These are phyloP conservation scores for Decapterus maruadsi DNA, from an alignment of 2,797 vertebrate genomes.

Conservation along the genomic window DNA sequence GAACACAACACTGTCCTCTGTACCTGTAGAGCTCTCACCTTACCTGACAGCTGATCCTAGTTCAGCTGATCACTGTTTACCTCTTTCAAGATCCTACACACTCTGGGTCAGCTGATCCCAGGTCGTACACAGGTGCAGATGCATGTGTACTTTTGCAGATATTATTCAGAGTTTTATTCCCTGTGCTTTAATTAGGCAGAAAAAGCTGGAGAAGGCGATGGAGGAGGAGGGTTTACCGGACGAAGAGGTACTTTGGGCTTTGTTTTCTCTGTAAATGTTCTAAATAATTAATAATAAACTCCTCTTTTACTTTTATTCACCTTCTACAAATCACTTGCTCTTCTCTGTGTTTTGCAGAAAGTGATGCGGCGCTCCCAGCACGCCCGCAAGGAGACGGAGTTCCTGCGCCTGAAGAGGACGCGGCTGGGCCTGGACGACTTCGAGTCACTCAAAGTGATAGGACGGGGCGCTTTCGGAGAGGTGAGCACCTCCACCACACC, in stretches of 20 bases:
- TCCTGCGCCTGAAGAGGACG: conserved; percentile 95
- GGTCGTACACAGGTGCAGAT: too few relatives aligned
- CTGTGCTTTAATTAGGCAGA: conserved; percentile 87
- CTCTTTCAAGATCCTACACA: neutral
- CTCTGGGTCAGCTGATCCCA: neutral
- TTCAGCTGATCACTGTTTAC: conserved; percentile 35
- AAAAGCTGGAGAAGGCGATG: conserved; percentile 98
- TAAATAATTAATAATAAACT: accelerated
- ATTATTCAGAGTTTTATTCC: too few relatives aligned
- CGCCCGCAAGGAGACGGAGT: conserved; percentile 97
- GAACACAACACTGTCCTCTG: conserved; percentile 27
- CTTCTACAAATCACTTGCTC: neutral
- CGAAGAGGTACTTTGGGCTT: conserved; percentile 89
- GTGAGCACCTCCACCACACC: conserved; percentile 70
- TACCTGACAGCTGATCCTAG: conserved; percentile 41
- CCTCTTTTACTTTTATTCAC: neutral
- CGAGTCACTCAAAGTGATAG: conserved; percentile 98
- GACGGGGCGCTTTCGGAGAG: conserved; percentile 98
- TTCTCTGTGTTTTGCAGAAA: conserved; percentile 85
- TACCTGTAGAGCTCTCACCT: conserved; percentile 31
- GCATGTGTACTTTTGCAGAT: too few relatives aligned
- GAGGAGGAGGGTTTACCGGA: conserved; percentile 97
- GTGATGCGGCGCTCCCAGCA: conserved; percentile 95
- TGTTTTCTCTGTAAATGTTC: neutral
- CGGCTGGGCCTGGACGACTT: conserved; percentile 96